Base-by-base conservation (phyloP, 2,113 vertebrate genomes). In the Sceloporus tristichus region DNA sequence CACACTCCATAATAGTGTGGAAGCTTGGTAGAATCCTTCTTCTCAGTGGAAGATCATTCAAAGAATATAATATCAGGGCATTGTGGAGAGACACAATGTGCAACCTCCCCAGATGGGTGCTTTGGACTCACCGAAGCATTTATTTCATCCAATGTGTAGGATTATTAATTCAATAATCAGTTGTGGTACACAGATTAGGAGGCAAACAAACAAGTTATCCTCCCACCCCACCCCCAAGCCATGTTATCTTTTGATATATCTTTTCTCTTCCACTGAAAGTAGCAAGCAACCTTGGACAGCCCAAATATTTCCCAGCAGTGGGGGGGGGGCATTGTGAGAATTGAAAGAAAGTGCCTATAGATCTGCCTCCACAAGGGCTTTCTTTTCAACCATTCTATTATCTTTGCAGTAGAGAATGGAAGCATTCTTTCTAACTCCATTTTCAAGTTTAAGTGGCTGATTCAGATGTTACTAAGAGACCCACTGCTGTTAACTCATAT, bases 361-460 rank as follows among this genome's bases (percentile, higher is more conserved):
- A 76, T 48, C 40, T 34, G 19, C 10, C n/a, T 68, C 27, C 62
- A 42, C 73, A 6, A 18, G 11, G 38, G 6, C 29, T 18, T 53
- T 21, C 73, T 77, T 27, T 40, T 53, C 40, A 16, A 21, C 25
- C 29, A 73, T 62, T 62, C 53, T 81, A 56, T n/a, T 87, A 68
- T 38, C 18, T 29, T 13, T 56, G 34, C 4, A 40, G n/a, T 16
- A 34, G 29, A 59, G 66, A 40, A 13, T 56, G 53, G 14, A 81
- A 79, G 11, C 4, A 6, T 59, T 62, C 48, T 79, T 34, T 54
- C 10, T 38, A 68, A 9, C 65, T 19, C 16, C 56, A 13, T 74
- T 81, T 80, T 81, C 27, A 74, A 16, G 16, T 87, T 82, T 38
- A 48, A 82, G 86, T 48, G 70, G 54, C 86, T 75, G 79, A 87